Evolutionary conservation across 1,140 invertebrate genomes (phyloP).

Genomic region (Cydia amplana): DNA sequence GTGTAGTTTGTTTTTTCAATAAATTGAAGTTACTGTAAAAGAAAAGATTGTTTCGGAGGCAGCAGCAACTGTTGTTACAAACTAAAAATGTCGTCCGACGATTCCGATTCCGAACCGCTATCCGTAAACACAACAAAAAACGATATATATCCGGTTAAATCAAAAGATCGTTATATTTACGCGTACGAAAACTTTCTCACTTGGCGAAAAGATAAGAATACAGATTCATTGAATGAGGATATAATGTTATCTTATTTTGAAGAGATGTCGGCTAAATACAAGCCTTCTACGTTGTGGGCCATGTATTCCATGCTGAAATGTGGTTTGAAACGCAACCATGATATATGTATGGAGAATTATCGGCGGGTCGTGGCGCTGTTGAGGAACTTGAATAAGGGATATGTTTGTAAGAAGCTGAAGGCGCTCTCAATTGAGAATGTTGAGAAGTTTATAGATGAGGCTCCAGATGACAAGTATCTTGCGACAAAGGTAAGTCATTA

Average conservation of each 20-base stretch:
- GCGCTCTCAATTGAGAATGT: neutral
- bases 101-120: neutral
- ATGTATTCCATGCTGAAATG: slow-evolving; percentile 27
- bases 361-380: neutral
- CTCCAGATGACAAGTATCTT: neutral
- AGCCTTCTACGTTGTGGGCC: slow-evolving; percentile 1
- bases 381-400: neutral
- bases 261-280: neutral
- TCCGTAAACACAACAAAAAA: neutral
- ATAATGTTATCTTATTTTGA: neutral
- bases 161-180: neutral
- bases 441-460: neutral
- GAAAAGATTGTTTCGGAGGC: neutral
- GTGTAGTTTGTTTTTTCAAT: neutral
- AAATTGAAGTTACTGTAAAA: neutral
- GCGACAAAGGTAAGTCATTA: slow-evolving; percentile 11
- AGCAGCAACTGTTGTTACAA: neutral
- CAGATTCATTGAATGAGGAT: neutral
- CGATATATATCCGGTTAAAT: neutral
- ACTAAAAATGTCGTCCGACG: neutral
- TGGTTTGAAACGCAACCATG: neutral
- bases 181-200: neutral
- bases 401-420: neutral
- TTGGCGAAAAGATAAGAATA: neutral
- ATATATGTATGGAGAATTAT: neutral